Base-by-base conservation (phyloP, 1,140 invertebrate species). In the Aricia agestis region DNA sequence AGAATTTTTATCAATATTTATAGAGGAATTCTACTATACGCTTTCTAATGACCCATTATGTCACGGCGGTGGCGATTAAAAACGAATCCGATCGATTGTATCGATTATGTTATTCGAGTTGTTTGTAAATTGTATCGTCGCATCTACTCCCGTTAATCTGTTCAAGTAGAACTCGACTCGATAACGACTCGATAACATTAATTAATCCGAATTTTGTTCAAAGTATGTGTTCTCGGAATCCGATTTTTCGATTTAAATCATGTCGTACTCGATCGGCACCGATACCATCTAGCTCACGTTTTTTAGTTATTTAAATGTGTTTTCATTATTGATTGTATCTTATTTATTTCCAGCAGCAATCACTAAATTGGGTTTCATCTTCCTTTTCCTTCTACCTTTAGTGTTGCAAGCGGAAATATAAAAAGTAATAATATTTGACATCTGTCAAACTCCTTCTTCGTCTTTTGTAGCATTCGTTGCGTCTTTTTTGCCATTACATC, bases 91-190 rank as follows among this genome's bases (percentile, higher is more conserved):
- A 83, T 81, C 82, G 78, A 83, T 83, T 76, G 81, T 82, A 83
- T 84, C 81, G 82, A 82, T 84, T 79, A 80, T 71, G 42, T 63
- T 63, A 63, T 63, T 63, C 59, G 59, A 63, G 58, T 59, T 17
- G 58, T 59, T 59, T 17, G 18, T 25, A 19, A 11, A 63, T 10
- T 18, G 6, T 63, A 63, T 63, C 59, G 77, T 82, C 76, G 70
- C 69, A 87, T 86, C 84, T 84, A 85, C 80, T 85, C 81, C 75
- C 82, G 79, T 88, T 85, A 81, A 78, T 79, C 77, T 72, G 75
- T 82, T 79, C 78, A 83, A 82, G 82, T 69, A 72, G 73, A 31
- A 68, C 76, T 63, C 82, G 82, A 88, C 86, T 82, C 83, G 85
- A 78, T 80, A 52, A 76, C 66, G 69, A 77, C 82, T 81, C 82